Base-by-base conservation (phyloP, 2,888 invertebrate species). In the Mellilla xanthometata region DNA sequence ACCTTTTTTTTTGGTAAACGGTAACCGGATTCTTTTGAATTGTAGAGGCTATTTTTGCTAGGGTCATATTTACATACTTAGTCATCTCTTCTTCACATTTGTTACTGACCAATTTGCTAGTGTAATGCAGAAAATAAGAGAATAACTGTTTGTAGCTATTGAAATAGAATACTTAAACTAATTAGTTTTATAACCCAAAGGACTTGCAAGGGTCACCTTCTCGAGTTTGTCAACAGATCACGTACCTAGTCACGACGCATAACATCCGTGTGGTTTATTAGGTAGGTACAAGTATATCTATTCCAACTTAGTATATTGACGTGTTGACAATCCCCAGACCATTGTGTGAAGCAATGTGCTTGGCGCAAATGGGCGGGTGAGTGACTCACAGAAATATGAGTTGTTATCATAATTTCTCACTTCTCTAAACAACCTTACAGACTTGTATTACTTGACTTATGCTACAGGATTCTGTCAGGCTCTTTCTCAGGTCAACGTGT, bases 281-380 rank as follows among this genome's bases (percentile, higher is more conserved):
- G n/a, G n/a, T 27, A 24, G 5, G 2, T 23, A 27, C 7, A 8
- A 8, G 24, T 24, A 24, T 2, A 24, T 24, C 15, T 1, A n/a
- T 24, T 24, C 3, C n/a, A 24, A 24, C n/a, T 22, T 9, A 10
- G 12, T 39, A 30, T 31, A 31, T 36, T 34, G 39, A 11, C 26
- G 8, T 34, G 34, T 35, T 47, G 35, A 35, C 30, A 46, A 47
- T 36, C 28, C 13, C 9, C n/a, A 47, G 28, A 19, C 30, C 26
- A 39, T 33, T 43, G 44, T 26, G 35, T 50, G 39, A 35, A 40
- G 23, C 48, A 45, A 54, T 42, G 42, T 48, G 42, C 30, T 47
- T 27, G 11, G 33, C 32, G 12, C 36, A 34, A 40, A 44, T 41
- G 33, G 29, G 30, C 43, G n/a, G 31, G 34, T 39, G 36, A 41